phyloP scores from a whole-genome alignment of 1,140 invertebrate genomes.

The Cheumatopsyche charites region DNA sequence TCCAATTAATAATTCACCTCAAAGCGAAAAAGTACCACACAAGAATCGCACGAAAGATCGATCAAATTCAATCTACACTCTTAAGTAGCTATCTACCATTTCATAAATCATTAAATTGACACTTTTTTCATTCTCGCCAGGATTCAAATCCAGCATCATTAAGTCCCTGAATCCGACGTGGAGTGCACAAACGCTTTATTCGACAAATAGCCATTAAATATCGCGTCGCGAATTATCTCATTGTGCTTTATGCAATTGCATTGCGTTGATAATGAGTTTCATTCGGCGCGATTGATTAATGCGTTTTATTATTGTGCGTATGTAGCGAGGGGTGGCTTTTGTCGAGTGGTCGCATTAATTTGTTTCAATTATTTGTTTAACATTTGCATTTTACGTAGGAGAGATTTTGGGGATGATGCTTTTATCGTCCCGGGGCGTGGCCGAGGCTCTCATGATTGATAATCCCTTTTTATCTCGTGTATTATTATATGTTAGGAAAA shows the following conservation, averaged over 20 bases:
- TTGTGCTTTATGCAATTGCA: conserved; percentile 25
- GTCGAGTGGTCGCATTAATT: conserved; percentile 44
- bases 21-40: too few species aligned
- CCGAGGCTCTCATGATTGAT: conserved; percentile 20
- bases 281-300: conserved; percentile 46
- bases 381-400: conserved; percentile 41
- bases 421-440: conserved; percentile 28
- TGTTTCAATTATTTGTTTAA: conserved; percentile 46
- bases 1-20: too few species aligned
- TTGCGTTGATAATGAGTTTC: conserved; percentile 47
- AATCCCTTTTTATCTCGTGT: conserved; percentile 11
- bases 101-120: too few species aligned
- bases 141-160: too few species aligned
- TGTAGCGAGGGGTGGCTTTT: conserved; percentile 26
- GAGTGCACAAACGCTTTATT: conserved; percentile 37
- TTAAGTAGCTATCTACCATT: too few species aligned
- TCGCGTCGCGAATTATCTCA: background rate
- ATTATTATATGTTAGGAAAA: background rate
- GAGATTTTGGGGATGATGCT: background rate
- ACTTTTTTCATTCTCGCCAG: too few species aligned
- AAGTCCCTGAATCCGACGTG: background rate
- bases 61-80: too few species aligned
- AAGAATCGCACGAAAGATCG: too few species aligned
- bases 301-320: conserved; percentile 17
- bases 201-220: background rate